phyloP scores from a whole-genome alignment of 2,888 invertebrate species.

The Cyrtodaria siliqua region DNA sequence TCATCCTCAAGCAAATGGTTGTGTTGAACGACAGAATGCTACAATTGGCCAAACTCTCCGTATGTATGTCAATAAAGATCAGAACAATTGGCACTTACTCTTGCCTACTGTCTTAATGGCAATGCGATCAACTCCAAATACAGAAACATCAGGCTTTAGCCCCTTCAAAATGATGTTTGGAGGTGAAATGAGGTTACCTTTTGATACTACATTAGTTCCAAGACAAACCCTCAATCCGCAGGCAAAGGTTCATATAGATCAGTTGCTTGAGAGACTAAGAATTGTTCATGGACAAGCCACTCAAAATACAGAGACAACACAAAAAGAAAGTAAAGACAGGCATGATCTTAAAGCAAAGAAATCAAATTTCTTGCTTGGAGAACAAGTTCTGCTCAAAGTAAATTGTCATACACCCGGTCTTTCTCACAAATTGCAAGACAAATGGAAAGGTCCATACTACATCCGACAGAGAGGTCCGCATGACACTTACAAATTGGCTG shows the following conservation, averaged over 20 bases:
- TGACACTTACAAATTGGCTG: no score
- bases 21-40: slow-evolving; percentile 46
- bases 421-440: no score
- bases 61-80: slow-evolving; percentile 47
- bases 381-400: no score
- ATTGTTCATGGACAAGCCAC: slow-evolving; percentile 22
- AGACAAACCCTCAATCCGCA: slow-evolving; percentile 9
- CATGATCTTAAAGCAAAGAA: slow-evolving; percentile 32
- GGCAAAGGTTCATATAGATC: slow-evolving; percentile 7
- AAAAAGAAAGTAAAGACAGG: slow-evolving; percentile 29
- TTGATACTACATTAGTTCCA: slow-evolving; percentile 21
- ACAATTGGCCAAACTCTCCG: slow-evolving; percentile 39
- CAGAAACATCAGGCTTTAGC: slow-evolving; percentile 38
- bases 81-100: slow-evolving; percentile 43
- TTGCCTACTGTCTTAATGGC: slow-evolving; percentile 49
- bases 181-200: slow-evolving; percentile 16
- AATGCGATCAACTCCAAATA: slow-evolving; percentile 20
- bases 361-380: slow-evolving; percentile 23
- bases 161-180: slow-evolving; percentile 37
- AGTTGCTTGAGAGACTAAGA: slow-evolving; percentile 26
- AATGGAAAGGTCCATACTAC: no score
- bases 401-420: no score
- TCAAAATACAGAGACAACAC: slow-evolving; percentile 13
- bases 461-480: no score
- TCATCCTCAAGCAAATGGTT: slow-evolving; percentile 45